A percentile compares a stretch with the other conserved stretches of the same genome.
Conservation (phyloP, 2,113 vertebrate genomes). For the Eleginops maclovinus region DNA sequence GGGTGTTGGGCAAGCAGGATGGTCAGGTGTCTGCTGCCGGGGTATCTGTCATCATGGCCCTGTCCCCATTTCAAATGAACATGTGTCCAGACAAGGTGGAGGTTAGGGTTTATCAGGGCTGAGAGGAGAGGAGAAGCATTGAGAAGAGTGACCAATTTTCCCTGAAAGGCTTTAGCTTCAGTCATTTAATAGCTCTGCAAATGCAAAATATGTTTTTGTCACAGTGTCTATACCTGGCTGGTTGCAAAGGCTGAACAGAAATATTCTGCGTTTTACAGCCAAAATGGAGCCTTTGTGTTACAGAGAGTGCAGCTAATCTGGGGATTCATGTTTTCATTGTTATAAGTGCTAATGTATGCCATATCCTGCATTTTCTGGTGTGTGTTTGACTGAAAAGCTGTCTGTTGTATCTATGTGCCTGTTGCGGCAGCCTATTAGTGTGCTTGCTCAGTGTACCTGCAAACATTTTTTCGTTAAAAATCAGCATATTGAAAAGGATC, state of each 20-base stretch:
- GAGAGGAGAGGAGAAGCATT: conserved; percentile 7
- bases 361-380: conserved; percentile 33
- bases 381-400: conserved; percentile 18
- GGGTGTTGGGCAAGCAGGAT: conserved; percentile 36
- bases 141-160: conserved; percentile 32
- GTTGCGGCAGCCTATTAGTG: conserved; percentile 36
- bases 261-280: conserved; percentile 38
- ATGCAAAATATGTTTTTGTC: conserved; percentile 23
- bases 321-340: conserved; percentile 37
- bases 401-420: conserved; percentile 45
- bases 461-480: conserved; percentile 35
- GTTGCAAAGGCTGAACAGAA: conserved; percentile 29
- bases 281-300: conserved; percentile 39
- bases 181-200: conserved; percentile 24
- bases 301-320: conserved; percentile 32
- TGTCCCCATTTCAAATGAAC: conserved; percentile 51
- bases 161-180: conserved; percentile 19
- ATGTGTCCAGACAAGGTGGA: conserved; percentile 52
- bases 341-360: conserved; percentile 22
- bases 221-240: conserved; percentile 30
- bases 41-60: conserved; percentile 48
- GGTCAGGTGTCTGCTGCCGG: conserved; percentile 55
- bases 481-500: conserved; percentile 36
- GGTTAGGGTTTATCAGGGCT: conserved; percentile 47
- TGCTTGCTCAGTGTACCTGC: neutral